Percentiles rank a stretch among this genome's conserved stretches.
phyloP scores from a whole-genome alignment of 2,797 vertebrate species.

The Tragelaphus oryx region DNA sequence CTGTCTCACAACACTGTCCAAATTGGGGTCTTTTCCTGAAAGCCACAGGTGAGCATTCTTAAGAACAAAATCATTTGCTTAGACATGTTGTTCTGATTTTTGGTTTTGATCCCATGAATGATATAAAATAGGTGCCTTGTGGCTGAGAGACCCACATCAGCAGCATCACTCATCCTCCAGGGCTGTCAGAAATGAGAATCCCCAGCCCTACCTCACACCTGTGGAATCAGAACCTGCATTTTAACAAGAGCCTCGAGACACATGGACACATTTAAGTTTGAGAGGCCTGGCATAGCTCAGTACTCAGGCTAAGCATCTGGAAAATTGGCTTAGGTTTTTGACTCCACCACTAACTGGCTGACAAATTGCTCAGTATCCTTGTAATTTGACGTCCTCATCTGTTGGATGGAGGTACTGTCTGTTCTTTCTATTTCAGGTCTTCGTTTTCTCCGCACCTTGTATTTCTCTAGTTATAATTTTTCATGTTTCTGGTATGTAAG shows the following conservation, averaged over 20 bases:
- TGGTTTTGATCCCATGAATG: background rate
- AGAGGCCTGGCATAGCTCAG: background rate
- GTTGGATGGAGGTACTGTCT: background rate
- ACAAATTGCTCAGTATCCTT: background rate
- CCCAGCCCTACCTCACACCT: background rate
- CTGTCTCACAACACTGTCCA: background rate
- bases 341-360: background rate
- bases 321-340: background rate
- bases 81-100: background rate
- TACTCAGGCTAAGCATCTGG: background rate
- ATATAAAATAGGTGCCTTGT: background rate
- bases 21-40: background rate
- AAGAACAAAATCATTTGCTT: background rate
- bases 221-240: background rate
- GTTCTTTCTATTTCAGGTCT: background rate
- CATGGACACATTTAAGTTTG: background rate
- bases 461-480: background rate
- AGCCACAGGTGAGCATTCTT: background rate
- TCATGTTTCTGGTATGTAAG: background rate
- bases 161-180: accelerated
- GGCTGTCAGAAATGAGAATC: background rate
- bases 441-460: background rate
- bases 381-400: background rate
- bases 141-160: background rate
- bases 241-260: background rate